Conservation (phyloP, 2,797 vertebrate species). For the Crax fasciolata region DNA sequence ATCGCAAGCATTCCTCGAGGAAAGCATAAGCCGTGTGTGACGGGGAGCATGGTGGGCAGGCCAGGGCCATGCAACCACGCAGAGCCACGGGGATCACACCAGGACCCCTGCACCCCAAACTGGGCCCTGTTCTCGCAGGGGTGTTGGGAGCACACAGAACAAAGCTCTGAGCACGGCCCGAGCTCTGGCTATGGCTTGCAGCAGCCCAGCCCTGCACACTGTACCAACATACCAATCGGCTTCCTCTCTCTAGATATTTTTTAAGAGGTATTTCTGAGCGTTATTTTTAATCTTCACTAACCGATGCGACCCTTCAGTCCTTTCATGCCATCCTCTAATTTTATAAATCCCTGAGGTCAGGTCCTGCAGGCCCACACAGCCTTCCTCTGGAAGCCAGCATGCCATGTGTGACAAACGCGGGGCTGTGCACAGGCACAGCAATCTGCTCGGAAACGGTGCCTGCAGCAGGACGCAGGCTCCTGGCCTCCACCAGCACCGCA, state of each 20-base stretch:
- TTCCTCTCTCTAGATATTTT: neutral
- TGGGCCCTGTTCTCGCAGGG: accelerated
- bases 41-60: accelerated
- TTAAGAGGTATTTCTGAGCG: neutral
- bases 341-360: neutral
- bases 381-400: neutral
- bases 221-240: neutral
- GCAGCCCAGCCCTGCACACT: neutral
- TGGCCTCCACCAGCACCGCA: accelerated
- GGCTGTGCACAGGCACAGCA: neutral
- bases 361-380: neutral
- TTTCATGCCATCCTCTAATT: neutral
- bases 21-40: accelerated
- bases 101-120: neutral
- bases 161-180: neutral
- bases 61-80: neutral
- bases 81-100: accelerated
- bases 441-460: neutral
- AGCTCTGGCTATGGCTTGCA: neutral
- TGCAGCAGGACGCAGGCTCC: neutral
- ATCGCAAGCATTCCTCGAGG: neutral
- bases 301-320: neutral
- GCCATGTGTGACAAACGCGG: neutral
- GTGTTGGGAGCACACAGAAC: neutral
- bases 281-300: neutral